Evolutionary conservation across 2,113 vertebrate genomes (phyloP).

Genomic region (Mobula hypostoma): DNA sequence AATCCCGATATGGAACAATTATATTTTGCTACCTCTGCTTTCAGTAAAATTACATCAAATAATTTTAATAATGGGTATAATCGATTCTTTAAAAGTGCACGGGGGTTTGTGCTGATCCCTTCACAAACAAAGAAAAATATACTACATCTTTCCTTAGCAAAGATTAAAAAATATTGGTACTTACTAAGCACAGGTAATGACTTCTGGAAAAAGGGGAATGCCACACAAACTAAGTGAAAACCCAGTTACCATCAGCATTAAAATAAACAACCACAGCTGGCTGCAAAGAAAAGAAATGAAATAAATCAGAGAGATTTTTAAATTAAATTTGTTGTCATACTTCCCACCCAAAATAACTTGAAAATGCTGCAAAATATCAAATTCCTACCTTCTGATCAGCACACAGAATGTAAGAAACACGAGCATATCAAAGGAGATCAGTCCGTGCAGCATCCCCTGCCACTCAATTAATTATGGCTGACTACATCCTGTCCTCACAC

Average conservation of each 20-base stretch:
- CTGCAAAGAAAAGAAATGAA: slow-evolving; percentile 54
- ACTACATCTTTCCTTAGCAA: not conserved
- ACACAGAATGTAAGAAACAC: no score
- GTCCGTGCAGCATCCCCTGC: no score
- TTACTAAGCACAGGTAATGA: slow-evolving; percentile 80
- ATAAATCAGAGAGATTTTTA: slow-evolving; percentile 4
- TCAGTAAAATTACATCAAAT: not conserved
- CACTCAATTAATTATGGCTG: no score
- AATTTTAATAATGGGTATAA: not conserved
- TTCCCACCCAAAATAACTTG: not conserved
- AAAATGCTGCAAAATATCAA: not conserved
- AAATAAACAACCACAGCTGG: slow-evolving; percentile 79
- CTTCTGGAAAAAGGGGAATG: slow-evolving; percentile 82
- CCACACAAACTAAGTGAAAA: slow-evolving; percentile 74
- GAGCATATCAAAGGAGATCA: no score
- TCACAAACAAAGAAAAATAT: not conserved
- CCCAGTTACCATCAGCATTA: slow-evolving; percentile 72
- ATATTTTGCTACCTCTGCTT: not conserved
- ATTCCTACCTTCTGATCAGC: not conserved
- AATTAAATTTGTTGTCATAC: not conserved
- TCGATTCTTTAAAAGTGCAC: not conserved
- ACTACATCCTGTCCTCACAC: no score
- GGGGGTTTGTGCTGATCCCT: not conserved
- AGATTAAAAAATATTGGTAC: slow-evolving; percentile 41
- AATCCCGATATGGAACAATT: not conserved